Evolutionary conservation across 2,797 vertebrate genomes (phyloP), one percentile per base, ranked within the genome.

Genomic region (Megalops cyprinoides): DNA sequence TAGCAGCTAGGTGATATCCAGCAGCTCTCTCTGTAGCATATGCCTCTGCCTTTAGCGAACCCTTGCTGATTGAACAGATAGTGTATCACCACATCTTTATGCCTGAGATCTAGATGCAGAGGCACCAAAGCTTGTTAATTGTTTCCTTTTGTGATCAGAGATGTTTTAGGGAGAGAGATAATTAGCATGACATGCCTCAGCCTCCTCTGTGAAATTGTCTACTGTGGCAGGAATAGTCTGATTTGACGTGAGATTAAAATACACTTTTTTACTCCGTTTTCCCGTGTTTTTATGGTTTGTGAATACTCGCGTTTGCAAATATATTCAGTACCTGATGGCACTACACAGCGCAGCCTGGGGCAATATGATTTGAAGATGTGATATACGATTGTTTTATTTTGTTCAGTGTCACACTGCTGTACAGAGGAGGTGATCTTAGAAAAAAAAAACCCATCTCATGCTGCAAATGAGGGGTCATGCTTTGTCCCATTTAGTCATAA

Each of bases 401-500:
- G 6, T 44, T 15, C 14, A 58, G 51, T 51, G 31, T 74, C 34
- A 18, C 25, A 25, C 56, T 81, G 14, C 15, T 31, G 10, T 31
- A 31, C 39, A 58, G 62, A 81, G 71, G 55, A 14, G 9, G 42
- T 31, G 60, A 46, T 48, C 20, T 0, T 25, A 49, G 48, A 34
- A 75, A 75, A 2, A 74, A 20, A 44, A 46, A 18, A 39, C 8
- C n/a, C 10, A 25, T 62, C 5, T 42, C 20, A 62, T 81, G 81
- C 56, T 23, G 18, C 65, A 69, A 20, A 42, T 69, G 23, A 67
- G 76, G 62, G 67, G 75, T 75, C 76, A 48, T 79, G 71, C 81
- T 86, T 46, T 85, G 83, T 87, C 73, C 82, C 48, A 69, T 67
- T 71, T 78, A 77, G 82, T 81, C 23, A 34, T 67, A 46, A 56